A percentile compares a stretch with the other conserved stretches of the same genome.
These are phyloP conservation scores for Axinella damicornis DNA, from an alignment of 37 sponge, comb jelly and placozoan species.

Conservation along the genomic window DNA sequence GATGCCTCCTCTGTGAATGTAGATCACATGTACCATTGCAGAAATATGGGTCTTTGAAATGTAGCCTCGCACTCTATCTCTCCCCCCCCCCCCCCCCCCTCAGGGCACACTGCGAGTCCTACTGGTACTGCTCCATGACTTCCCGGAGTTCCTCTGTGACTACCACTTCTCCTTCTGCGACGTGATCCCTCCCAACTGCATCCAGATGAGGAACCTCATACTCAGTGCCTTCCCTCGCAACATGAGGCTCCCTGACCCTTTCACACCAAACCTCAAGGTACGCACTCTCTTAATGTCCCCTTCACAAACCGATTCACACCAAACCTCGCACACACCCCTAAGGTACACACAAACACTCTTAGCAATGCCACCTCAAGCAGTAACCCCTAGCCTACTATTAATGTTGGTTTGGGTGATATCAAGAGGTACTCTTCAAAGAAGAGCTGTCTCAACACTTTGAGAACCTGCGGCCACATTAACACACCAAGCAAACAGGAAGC, in stretches of 20 bases:
- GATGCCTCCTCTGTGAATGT: no score
- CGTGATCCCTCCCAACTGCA: constrained; percentile 99
- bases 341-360: no score
- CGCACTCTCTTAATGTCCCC: constrained; percentile 43
- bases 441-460: no score
- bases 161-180: constrained; percentile 99
- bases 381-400: no score
- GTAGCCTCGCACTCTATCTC: no score
- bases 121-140: constrained; percentile 98
- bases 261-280: constrained; percentile 99
- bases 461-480: no score
- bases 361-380: no score
- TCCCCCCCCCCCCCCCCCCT: not conserved
- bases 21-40: no score
- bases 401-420: no score
- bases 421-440: no score
- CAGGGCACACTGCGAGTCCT: constrained; percentile 96
- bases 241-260: constrained; percentile 99
- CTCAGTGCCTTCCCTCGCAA: constrained; percentile 98
- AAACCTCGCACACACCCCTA: constrained; percentile 54
- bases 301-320: constrained; percentile 99
- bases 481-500: no score
- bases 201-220: constrained; percentile 99
- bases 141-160: constrained; percentile 99
- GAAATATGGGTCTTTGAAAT: no score